A percentile compares a stretch with the other conserved stretches of the same genome.
Evolutionary conservation across 1,140 invertebrate species (phyloP).

Genomic region (Choristoneura fumiferana): DNA sequence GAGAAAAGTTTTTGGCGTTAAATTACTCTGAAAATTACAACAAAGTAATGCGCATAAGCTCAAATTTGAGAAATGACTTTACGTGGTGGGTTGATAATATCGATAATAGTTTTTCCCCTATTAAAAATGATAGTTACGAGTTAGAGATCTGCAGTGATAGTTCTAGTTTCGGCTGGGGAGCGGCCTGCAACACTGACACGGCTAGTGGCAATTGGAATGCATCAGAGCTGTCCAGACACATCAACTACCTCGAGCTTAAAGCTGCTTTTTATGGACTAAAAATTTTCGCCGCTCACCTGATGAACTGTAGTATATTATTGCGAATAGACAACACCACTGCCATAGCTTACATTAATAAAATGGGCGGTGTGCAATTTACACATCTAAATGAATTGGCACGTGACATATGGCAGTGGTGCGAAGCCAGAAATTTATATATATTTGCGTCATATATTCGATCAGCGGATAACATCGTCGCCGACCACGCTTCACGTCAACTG

Average conservation of each 20-base stretch:
- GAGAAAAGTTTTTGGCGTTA: slow-evolving; percentile 12
- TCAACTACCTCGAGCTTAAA: slow-evolving; percentile 9
- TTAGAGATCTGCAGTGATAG: slow-evolving; percentile 18
- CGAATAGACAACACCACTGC: slow-evolving; percentile 33
- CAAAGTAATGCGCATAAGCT: not conserved
- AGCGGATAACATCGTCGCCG: slow-evolving; percentile 13
- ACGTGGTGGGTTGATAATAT: slow-evolving; percentile 1
- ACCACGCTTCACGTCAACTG: not conserved
- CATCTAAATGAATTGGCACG: slow-evolving; percentile 18
- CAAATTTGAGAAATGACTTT: not conserved
- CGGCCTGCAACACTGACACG: not conserved
- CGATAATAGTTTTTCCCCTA: not conserved
- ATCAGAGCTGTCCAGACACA: not conserved
- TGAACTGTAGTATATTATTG: slow-evolving; percentile 25
- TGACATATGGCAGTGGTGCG: slow-evolving; percentile 13
- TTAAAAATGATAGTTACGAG: no score
- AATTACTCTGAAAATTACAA: slow-evolving; percentile 7
- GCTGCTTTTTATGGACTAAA: slow-evolving; percentile 5
- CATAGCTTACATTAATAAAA: slow-evolving; percentile 32
- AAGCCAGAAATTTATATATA: slow-evolving; percentile 4
- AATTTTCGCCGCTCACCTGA: not conserved
- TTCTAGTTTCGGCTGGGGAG: slow-evolving; percentile 19
- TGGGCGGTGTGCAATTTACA: not conserved
- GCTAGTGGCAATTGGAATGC: slow-evolving; percentile 7
- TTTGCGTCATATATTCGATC: slow-evolving; percentile 14